Evolutionary conservation across 2,797 vertebrate species (phyloP).

Genomic region (Pseudochirops corinnae): DNA sequence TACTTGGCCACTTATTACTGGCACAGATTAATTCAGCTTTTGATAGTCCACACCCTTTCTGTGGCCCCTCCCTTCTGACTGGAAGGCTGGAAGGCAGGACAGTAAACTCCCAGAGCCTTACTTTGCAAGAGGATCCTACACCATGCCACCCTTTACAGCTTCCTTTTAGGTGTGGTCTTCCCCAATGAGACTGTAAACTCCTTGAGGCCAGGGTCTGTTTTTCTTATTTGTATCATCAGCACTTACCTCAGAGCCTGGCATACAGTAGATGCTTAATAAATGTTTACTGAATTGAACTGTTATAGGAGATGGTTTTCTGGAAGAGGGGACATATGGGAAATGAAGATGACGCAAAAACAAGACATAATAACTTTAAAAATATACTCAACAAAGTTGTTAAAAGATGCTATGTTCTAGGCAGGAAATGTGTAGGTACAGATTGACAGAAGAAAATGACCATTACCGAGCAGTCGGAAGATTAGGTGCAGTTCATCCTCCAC

Average conservation of each 20-base stretch:
- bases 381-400: neutral
- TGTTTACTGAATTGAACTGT: neutral
- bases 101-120: too few relatives aligned
- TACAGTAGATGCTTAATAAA: neutral
- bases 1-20: too few relatives aligned
- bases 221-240: neutral
- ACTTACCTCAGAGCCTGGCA: neutral
- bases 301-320: neutral
- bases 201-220: neutral
- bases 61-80: too few relatives aligned
- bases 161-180: neutral
- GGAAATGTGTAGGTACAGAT: conserved; percentile 3
- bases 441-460: conserved; percentile 70
- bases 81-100: too few relatives aligned
- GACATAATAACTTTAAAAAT: neutral
- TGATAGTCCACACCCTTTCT: too few relatives aligned
- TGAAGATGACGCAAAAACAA: neutral
- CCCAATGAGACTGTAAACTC: neutral
- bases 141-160: neutral
- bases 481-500: conserved; percentile 99
- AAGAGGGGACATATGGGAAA: neutral
- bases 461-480: conserved; percentile 98
- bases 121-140: too few relatives aligned
- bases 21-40: too few relatives aligned
- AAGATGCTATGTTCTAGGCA: neutral